A percentile compares a stretch with the other conserved stretches of the same genome.
Evolutionary conservation across 2,797 vertebrate genomes (phyloP).

Genomic region (Pagetopsis macropterus): DNA sequence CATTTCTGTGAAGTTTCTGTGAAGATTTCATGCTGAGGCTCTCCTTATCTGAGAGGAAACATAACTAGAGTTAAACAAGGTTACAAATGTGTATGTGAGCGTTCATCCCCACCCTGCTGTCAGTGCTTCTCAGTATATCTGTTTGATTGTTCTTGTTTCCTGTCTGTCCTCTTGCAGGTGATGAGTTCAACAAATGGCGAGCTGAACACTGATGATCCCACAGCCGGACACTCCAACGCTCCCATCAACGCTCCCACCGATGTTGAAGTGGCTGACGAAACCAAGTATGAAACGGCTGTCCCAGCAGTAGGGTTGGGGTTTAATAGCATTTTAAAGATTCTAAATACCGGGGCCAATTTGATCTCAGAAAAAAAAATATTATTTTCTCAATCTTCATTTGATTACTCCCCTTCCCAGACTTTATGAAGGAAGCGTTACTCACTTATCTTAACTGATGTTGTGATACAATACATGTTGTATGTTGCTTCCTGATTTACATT

Average conservation of each 20-base stretch:
- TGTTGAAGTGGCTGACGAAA: constrained; percentile 96
- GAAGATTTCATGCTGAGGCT: constrained; percentile 10
- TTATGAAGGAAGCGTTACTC: background rate
- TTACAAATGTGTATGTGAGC: constrained; percentile 26
- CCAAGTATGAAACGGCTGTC: constrained; percentile 87
- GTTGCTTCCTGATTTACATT: background rate
- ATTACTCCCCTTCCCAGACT: too few relatives aligned
- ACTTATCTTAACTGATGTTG: background rate
- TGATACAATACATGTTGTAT: background rate
- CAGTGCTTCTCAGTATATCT: background rate
- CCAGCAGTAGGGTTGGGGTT: background rate
- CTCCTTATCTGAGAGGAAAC: constrained; percentile 7
- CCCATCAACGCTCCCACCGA: constrained; percentile 96
- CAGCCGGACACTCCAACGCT: constrained; percentile 96
- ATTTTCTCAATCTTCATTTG: too few relatives aligned
- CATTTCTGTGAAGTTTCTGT: constrained; percentile 31
- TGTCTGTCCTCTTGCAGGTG: constrained; percentile 81
- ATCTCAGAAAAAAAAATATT: too few relatives aligned
- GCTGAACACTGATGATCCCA: constrained; percentile 96
- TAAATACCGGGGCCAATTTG: background rate
- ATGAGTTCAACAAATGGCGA: constrained; percentile 98
- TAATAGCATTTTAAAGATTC: background rate
- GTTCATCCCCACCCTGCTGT: constrained; percentile 22
- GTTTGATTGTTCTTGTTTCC: constrained; percentile 35
- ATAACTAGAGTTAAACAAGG: background rate